Percentiles rank a stretch among this genome's conserved stretches.
These are phyloP conservation scores for Cynoglossus semilaevis DNA, from an alignment of 2,113 vertebrate species.

Conservation along the genomic window DNA sequence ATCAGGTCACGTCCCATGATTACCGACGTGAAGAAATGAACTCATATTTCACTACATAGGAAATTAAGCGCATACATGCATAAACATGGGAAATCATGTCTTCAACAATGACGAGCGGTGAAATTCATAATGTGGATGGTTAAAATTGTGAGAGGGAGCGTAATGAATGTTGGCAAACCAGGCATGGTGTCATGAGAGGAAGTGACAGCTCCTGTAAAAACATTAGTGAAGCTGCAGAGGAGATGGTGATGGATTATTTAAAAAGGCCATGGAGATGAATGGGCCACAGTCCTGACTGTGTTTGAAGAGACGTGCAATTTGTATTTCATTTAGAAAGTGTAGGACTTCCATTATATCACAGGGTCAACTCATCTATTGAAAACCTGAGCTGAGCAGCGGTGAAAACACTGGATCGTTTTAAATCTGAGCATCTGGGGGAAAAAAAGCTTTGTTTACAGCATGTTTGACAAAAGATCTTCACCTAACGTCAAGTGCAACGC, in stretches of 20 bases:
- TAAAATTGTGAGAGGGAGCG: conserved; percentile 17
- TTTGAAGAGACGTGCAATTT: too few species aligned
- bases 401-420: background rate
- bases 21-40: conserved; percentile 36
- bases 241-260: too few species aligned
- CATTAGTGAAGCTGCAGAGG: conserved; percentile 16
- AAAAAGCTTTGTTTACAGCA: background rate
- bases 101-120: background rate
- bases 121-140: background rate
- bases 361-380: background rate
- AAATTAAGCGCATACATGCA: conserved; percentile 6
- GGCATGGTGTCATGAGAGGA: conserved; percentile 6
- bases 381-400: background rate
- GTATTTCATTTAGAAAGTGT: too few species aligned
- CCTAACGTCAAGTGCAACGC: background rate
- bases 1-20: conserved; percentile 3
- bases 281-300: too few species aligned
- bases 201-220: conserved; percentile 10
- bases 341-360: background rate
- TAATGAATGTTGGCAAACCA: conserved; percentile 14
- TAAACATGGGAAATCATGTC: conserved; percentile 4
- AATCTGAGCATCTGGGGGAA: background rate
- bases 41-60: conserved; percentile 2
- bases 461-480: conserved; percentile 2
- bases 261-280: too few species aligned